Conservation (phyloP, 2,113 vertebrate species). For the Passer domesticus region DNA sequence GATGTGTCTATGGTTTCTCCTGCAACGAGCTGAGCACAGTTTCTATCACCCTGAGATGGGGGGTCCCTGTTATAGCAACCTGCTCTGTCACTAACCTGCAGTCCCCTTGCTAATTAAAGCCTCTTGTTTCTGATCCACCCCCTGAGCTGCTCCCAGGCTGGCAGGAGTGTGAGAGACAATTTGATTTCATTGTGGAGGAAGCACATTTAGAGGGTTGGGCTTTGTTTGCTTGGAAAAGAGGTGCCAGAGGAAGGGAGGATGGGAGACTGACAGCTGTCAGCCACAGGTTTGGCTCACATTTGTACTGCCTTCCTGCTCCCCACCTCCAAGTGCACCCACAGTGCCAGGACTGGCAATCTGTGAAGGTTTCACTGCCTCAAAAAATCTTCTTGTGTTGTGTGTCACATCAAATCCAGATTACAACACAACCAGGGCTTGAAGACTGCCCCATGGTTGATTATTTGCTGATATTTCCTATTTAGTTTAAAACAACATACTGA, state of each 20-base stretch:
- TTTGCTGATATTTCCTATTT: slow-evolving; percentile 47
- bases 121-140: neutral
- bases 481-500: slow-evolving; percentile 47
- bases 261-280: neutral
- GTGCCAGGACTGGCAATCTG: neutral
- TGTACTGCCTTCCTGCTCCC: neutral
- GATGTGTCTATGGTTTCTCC: neutral
- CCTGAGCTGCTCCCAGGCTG: neutral
- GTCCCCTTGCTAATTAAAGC: neutral
- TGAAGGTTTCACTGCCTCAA: neutral
- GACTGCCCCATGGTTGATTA: neutral
- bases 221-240: neutral
- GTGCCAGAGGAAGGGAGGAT: neutral
- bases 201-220: neutral
- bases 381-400: neutral
- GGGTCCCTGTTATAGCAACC: neutral
- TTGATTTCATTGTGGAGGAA: neutral
- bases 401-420: neutral
- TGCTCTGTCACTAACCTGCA: neutral
- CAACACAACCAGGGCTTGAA: neutral
- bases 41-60: neutral
- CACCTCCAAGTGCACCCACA: neutral
- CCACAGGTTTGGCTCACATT: accelerated
- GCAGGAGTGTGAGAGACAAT: neutral
- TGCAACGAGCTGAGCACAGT: neutral